Conservation (phyloP, 2,888 invertebrate species). For the Tromatobia lineatoria region DNA sequence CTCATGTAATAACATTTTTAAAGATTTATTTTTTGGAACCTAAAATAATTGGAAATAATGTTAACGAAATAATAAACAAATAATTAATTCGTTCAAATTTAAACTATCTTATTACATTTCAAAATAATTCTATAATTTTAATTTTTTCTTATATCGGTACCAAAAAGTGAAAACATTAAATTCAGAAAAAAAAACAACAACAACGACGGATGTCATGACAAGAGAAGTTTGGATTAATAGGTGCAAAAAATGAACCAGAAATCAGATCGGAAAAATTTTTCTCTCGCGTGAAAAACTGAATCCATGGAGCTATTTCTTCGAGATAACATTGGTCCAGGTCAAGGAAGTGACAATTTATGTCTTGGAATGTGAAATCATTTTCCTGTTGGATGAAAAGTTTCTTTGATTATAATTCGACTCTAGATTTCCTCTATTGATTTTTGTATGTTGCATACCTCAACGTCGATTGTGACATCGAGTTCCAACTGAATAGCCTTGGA, state of each 20-base stretch:
- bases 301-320: slow-evolving; percentile 75
- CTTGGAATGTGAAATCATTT: slow-evolving; percentile 54
- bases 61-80: too few species aligned
- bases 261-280: slow-evolving; percentile 75
- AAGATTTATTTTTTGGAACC: neutral
- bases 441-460: slow-evolving; percentile 66
- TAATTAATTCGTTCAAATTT: too few species aligned
- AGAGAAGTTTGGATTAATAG: neutral
- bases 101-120: too few species aligned
- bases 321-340: slow-evolving; percentile 67
- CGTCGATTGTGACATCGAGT: slow-evolving; percentile 71
- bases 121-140: too few species aligned
- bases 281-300: slow-evolving; percentile 64
- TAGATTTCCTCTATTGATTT: neutral
- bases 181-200: neutral
- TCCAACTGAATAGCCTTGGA: slow-evolving; percentile 68
- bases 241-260: slow-evolving; percentile 68
- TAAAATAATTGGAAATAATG: too few species aligned
- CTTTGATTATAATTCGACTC: neutral
- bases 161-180: neutral
- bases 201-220: too few species aligned
- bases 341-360: slow-evolving; percentile 73
- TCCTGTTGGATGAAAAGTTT: slow-evolving; percentile 42
- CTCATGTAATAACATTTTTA: neutral
- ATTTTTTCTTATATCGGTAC: neutral